A percentile compares a stretch with the other conserved stretches of the same genome.
Evolutionary conservation across 2,888 invertebrate species (phyloP).

Genomic region (Eupsilia transversa): DNA sequence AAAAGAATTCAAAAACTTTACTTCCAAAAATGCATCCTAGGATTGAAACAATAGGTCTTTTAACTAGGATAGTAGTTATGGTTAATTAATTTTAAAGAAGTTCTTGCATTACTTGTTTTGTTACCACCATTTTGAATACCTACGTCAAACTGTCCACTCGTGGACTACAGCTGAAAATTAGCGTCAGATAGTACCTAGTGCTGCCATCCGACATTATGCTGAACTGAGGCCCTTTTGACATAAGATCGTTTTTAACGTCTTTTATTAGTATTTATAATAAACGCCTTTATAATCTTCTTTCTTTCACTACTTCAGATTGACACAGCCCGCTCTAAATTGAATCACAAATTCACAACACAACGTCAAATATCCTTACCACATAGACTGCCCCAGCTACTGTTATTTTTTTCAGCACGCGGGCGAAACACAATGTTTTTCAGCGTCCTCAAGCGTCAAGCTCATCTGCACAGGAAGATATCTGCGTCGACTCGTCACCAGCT

Average conservation of each 20-base stretch:
- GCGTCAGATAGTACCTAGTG: no score
- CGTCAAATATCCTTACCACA: not conserved
- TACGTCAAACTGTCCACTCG: not conserved
- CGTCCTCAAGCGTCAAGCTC: not conserved
- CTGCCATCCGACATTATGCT: no score
- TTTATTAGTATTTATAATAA: no score
- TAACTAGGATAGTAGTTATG: no score
- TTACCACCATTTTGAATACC: not conserved
- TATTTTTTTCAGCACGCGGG: not conserved
- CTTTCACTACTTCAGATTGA: no score
- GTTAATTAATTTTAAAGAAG: not conserved
- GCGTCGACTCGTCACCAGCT: not conserved
- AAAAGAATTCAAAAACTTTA: slow-evolving; percentile 42
- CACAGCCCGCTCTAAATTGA: not conserved
- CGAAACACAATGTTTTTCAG: not conserved
- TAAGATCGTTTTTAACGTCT: no score
- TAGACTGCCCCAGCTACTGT: not conserved
- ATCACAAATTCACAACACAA: no score
- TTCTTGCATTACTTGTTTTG: not conserved
- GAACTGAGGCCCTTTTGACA: no score
- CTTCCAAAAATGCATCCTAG: slow-evolving; percentile 5
- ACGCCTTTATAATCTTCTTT: no score
- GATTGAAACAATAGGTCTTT: slow-evolving; percentile 41
- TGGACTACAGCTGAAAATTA: no score
- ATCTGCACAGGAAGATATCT: not conserved